A percentile compares a stretch with the other conserved stretches of the same genome.
phyloP scores from a whole-genome alignment of 1,140 invertebrate species.

The Temnothorax longispinosus region DNA sequence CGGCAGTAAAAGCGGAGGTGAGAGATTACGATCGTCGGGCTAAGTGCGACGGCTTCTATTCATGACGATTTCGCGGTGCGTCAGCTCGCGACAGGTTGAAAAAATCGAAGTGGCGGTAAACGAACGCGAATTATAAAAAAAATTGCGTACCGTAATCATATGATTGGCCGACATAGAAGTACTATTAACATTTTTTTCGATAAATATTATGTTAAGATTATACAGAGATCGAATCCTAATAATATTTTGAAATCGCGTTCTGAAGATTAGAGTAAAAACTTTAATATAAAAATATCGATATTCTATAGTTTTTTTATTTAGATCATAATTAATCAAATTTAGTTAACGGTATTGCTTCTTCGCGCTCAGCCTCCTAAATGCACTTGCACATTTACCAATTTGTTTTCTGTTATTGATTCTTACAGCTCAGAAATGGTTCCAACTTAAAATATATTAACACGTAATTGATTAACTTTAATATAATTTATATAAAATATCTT shows the following conservation, averaged over 20 bases:
- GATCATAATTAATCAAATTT: background rate
- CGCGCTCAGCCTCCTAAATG: background rate
- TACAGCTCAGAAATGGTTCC: too few relatives aligned
- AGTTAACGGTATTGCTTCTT: background rate
- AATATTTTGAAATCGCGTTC: background rate
- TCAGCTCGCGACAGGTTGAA: conserved; percentile 43
- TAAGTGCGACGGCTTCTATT: conserved; percentile 58
- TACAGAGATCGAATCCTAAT: background rate
- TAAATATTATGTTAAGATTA: background rate
- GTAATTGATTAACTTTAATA: too few relatives aligned
- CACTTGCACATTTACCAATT: too few relatives aligned
- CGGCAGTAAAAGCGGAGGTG: conserved; percentile 60
- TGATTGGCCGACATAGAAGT: background rate
- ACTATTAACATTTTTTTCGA: background rate
- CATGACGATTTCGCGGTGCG: conserved; percentile 31
- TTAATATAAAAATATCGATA: background rate
- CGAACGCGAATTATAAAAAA: background rate
- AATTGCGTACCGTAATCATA: background rate
- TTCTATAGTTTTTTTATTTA: background rate
- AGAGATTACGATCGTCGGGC: conserved; percentile 62
- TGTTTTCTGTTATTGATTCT: too few relatives aligned
- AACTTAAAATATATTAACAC: too few relatives aligned
- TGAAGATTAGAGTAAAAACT: background rate
- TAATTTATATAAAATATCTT: too few relatives aligned
- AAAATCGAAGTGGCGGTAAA: conserved; percentile 3